Percentiles rank a stretch among this genome's conserved stretches.
phyloP scores from a whole-genome alignment of 2,113 vertebrate genomes.

The Miniopterus natalensis region DNA sequence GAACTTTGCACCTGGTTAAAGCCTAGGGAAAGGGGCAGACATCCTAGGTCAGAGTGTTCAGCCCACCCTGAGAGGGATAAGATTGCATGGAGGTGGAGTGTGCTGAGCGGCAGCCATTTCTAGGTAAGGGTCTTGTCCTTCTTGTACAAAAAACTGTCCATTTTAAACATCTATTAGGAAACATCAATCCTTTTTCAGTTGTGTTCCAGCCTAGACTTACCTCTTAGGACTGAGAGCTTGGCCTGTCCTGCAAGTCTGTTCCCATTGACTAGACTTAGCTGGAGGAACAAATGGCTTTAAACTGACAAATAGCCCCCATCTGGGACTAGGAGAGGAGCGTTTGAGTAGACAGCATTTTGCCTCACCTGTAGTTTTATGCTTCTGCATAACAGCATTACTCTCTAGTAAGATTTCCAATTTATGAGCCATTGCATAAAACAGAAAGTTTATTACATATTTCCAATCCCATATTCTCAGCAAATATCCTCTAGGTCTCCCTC shows the following conservation, averaged over 20 bases:
- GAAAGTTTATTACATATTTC: slow-evolving; percentile 39
- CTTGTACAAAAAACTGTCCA: neutral
- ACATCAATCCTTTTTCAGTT: neutral
- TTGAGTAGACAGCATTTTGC: neutral
- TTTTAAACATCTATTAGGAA: neutral
- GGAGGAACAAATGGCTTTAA: neutral
- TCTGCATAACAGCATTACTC: slow-evolving; percentile 41
- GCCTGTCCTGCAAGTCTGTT: neutral
- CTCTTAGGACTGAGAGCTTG: neutral
- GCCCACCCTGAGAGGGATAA: neutral
- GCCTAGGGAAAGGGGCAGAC: neutral
- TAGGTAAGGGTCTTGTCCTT: neutral
- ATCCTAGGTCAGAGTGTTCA: no score
- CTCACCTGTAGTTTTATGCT: neutral
- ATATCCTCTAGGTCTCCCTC: neutral
- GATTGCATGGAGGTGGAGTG: neutral
- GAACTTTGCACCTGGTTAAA: slow-evolving; percentile 27
- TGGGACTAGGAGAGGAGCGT: neutral
- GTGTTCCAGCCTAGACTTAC: neutral
- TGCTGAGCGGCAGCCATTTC: neutral
- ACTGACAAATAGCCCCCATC: neutral
- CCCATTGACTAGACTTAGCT: neutral
- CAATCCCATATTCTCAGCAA: neutral
- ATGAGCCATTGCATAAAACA: slow-evolving; percentile 5
- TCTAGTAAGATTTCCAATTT: neutral